Percentiles rank a stretch among this genome's conserved stretches.
Conservation (phyloP, 2,797 vertebrate genomes). For the Catostomus latipinnis region DNA sequence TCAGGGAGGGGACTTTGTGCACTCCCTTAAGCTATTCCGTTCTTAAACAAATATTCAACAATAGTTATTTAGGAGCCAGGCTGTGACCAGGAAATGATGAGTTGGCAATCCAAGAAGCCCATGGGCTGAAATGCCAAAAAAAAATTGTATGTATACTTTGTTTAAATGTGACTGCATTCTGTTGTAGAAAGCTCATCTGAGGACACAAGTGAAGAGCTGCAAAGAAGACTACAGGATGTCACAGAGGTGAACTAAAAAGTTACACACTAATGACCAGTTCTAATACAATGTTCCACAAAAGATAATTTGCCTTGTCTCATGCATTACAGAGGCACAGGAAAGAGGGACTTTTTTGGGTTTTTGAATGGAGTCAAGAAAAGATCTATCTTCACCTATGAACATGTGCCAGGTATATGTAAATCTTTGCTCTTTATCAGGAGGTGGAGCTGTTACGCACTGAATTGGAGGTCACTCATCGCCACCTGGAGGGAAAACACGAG, state of each 20-base stretch:
- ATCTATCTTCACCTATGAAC: too few species aligned
- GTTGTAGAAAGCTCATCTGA: slow-evolving; percentile 74
- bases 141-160: background rate
- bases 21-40: slow-evolving; percentile 26
- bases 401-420: slow-evolving; percentile 6
- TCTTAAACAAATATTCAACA: slow-evolving; percentile 45
- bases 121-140: slow-evolving; percentile 1
- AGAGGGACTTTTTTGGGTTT: background rate
- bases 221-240: slow-evolving; percentile 79
- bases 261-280: background rate
- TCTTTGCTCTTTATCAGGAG: slow-evolving; percentile 74
- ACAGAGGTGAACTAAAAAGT: slow-evolving; percentile 76
- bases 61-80: slow-evolving; percentile 13
- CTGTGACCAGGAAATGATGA: slow-evolving; percentile 37
- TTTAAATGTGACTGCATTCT: slow-evolving; percentile 15
- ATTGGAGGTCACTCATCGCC: slow-evolving; percentile 87
- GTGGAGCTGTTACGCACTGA: slow-evolving; percentile 84
- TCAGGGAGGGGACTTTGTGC: slow-evolving; percentile 32
- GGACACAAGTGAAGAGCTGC: slow-evolving; percentile 82
- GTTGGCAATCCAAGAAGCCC: slow-evolving; percentile 12
- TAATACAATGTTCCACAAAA: background rate
- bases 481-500: slow-evolving; percentile 91
- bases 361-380: background rate
- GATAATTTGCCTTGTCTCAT: background rate
- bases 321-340: background rate